Base-by-base conservation (phyloP, 2,888 invertebrate species). In the Nomada fabriciana region DNA sequence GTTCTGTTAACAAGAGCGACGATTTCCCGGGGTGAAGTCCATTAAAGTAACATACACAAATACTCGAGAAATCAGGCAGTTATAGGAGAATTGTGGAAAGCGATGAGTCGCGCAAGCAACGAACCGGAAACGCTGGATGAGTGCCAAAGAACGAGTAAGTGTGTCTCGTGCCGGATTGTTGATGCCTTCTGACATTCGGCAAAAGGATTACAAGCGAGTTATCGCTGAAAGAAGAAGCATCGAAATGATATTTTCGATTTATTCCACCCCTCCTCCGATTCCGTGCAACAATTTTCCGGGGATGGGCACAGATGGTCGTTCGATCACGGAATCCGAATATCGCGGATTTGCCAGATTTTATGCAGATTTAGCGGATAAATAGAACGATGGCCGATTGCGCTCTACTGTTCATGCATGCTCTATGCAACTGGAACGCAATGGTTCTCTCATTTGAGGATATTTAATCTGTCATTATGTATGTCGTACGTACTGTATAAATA, bases 41-140 rank as follows among this genome's bases (percentile, higher is more conserved):
- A 76, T 77, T 75, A 76, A 76, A 76, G 78, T 64, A 73, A 70
- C 72, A 63, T 70, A 70, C 60, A 57, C 65, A 65, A 80, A 67
- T 60, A 63, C 61, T 50, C 42, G 76, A 42, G 65, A 53, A 82
- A 70, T 76, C 69, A 47, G 64, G 82, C 60, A 59, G 61, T 59
- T 70, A 36, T 50, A 73, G 50, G 75, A 47, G 78, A 65, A 47
- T 80, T 73, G 80, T 70, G 83, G 83, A 76, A 85, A 80, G 86
- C 86, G 89, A 90, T 89, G 91, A 91, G 88, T 90, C 88, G 91
- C 82, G 82, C 86, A 87, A 83, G 75, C 87, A 87, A 70, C 88
- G 82, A 85, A 87, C 85, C 88, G 89, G 88, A 90, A 91, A 81
- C 81, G 83, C 85, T 91, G 91, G 91, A 89, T 86, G 84, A 82